phyloP scores from a whole-genome alignment of 2,888 invertebrate species.

The Lottia gigantea region DNA sequence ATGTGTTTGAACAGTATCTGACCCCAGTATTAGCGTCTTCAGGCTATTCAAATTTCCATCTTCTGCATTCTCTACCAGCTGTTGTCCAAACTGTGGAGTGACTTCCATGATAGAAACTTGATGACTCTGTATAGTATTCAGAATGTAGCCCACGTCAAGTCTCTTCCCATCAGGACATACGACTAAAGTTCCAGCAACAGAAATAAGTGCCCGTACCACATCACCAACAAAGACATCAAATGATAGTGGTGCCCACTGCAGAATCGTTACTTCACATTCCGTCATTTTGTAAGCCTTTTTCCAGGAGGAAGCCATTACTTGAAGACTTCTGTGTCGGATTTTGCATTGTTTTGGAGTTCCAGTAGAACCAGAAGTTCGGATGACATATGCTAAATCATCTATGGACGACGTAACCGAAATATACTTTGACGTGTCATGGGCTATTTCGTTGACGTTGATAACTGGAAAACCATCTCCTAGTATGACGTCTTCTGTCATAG shows the following conservation, averaged over 20 bases:
- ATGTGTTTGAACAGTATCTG: constrained; percentile 15
- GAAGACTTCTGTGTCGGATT: constrained; percentile 12
- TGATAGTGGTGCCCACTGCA: constrained; percentile 1
- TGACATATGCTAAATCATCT: constrained; percentile 16
- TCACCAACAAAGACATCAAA: constrained; percentile 4
- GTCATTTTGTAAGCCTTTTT: constrained; percentile 13
- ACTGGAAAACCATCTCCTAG: neutral
- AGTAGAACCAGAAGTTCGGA: constrained; percentile 20
- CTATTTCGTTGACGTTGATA: neutral
- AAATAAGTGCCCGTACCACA: neutral
- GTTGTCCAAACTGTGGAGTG: constrained; percentile 1
- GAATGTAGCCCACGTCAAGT: neutral
- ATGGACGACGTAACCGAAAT: neutral
- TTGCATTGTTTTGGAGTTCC: constrained; percentile 18
- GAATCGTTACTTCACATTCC: neutral
- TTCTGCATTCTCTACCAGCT: neutral
- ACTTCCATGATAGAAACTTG: neutral
- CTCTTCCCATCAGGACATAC: neutral
- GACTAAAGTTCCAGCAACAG: neutral
- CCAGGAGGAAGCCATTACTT: constrained; percentile 14
- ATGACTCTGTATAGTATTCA: neutral
- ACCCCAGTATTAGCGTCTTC: neutral
- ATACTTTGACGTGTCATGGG: neutral
- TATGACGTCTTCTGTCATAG: neutral
- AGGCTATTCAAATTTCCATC: neutral